A percentile compares a stretch with the other conserved stretches of the same genome.
These are phyloP conservation scores for Neomonachus schauinslandi DNA, from an alignment of 2,113 vertebrate genomes.

Conservation along the genomic window DNA sequence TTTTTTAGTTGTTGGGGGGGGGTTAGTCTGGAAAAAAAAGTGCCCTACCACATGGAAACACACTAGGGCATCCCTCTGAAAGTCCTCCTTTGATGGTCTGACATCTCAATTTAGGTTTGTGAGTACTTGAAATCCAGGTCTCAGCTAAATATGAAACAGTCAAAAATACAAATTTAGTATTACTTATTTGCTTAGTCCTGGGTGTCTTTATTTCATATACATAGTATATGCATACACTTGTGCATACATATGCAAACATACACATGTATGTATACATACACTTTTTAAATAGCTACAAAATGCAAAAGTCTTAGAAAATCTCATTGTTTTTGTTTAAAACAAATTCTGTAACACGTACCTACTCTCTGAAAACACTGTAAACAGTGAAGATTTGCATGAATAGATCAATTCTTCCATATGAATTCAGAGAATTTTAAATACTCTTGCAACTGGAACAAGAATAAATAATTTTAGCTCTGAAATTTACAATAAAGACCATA, in stretches of 20 bases:
- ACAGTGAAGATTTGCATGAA: not conserved
- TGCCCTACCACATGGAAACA: not conserved
- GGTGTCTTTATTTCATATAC: not conserved
- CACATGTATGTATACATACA: fast-evolving
- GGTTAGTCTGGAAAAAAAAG: not conserved
- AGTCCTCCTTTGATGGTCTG: fast-evolving
- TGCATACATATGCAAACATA: not conserved
- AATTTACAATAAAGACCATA: not conserved
- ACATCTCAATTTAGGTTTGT: not conserved
- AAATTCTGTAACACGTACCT: not conserved
- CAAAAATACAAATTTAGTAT: not conserved
- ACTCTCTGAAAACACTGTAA: not conserved
- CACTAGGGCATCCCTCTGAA: not conserved
- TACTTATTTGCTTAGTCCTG: not conserved
- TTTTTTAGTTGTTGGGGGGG: not conserved
- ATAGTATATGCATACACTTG: not conserved
- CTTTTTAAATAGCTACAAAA: not conserved
- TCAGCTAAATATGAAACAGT: not conserved
- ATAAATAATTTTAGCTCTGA: not conserved
- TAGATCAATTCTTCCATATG: not conserved
- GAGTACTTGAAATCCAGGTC: not conserved
- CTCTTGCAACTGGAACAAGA: not conserved
- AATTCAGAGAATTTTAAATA: not conserved
- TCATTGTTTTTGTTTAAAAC: not conserved
- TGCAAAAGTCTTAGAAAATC: not conserved